phyloP scores from a whole-genome alignment of 1,140 invertebrate species.

The Pomphorhynchus laevis region DNA sequence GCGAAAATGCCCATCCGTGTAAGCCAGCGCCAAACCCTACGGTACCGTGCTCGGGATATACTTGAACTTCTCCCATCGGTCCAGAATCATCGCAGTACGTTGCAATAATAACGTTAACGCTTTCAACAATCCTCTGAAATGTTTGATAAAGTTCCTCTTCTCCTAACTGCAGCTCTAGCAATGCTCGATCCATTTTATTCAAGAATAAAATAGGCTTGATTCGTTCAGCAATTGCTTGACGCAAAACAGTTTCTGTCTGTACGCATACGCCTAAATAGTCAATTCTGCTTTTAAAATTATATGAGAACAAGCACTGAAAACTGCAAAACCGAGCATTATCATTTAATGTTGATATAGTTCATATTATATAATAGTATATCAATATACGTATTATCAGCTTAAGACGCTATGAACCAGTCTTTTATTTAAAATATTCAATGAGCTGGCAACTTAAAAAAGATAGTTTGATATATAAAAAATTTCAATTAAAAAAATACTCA shows the following conservation, averaged over 20 bases:
- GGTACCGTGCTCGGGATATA: neutral
- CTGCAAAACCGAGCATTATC: no score
- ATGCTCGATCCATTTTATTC: slow-evolving; percentile 8
- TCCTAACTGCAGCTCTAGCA: slow-evolving; percentile 6
- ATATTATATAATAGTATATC: no score
- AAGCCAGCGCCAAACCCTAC: slow-evolving; percentile 4
- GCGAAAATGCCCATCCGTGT: slow-evolving; percentile 3
- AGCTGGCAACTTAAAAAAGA: no score
- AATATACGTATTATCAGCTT: no score
- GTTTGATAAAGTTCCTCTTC: slow-evolving; percentile 4
- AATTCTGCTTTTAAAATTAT: neutral
- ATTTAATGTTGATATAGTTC: no score
- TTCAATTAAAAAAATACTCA: no score
- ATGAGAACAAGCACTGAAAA: no score
- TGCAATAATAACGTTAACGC: slow-evolving; percentile 3
- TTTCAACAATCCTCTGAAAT: slow-evolving; percentile 1
- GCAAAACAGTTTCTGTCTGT: slow-evolving; percentile 10
- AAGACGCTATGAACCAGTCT: no score
- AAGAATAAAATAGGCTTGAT: slow-evolving; percentile 8
- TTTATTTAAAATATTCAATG: no score
- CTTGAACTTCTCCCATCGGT: neutral
- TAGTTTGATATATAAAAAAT: no score
- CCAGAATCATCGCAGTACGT: slow-evolving; percentile 5
- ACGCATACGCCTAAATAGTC: slow-evolving; percentile 2
- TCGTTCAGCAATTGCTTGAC: slow-evolving; percentile 6